Evolutionary conservation across 2,797 vertebrate genomes (phyloP).

Genomic region (Loriculus beryllinus): DNA sequence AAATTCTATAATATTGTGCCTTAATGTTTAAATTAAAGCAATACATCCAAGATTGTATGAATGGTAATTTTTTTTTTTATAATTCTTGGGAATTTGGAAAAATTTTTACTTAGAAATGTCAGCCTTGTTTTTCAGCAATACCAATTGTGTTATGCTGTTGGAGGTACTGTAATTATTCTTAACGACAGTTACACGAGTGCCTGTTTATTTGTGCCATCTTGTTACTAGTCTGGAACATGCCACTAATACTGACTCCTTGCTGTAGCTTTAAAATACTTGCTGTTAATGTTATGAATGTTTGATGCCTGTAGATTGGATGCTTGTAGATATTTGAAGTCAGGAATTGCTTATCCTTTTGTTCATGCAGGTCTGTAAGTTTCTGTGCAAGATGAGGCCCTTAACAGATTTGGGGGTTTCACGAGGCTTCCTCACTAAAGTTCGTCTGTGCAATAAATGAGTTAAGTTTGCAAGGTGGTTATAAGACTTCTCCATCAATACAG

Average conservation of each 20-base stretch:
- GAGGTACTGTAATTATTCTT: neutral
- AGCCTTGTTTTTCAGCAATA: neutral
- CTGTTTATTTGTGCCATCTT: neutral
- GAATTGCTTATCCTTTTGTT: neutral
- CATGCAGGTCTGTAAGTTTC: neutral
- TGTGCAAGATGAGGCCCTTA: neutral
- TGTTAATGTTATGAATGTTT: neutral
- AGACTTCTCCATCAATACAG: neutral
- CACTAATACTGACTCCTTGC: neutral
- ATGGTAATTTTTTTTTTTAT: neutral
- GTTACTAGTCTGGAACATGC: neutral
- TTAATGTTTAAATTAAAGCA: neutral
- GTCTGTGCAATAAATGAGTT: neutral
- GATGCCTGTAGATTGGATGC: neutral
- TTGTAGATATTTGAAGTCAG: neutral
- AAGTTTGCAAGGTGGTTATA: neutral
- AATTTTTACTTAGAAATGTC: neutral
- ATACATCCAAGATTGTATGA: neutral
- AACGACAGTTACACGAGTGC: neutral
- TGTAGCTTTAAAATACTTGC: neutral
- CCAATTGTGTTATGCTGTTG: neutral
- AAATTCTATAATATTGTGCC: neutral
- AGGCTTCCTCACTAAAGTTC: neutral
- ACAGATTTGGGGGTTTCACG: accelerated
- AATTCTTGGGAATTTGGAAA: neutral